Conservation (phyloP, 1,140 invertebrate species). For the Lethrus apterus region DNA sequence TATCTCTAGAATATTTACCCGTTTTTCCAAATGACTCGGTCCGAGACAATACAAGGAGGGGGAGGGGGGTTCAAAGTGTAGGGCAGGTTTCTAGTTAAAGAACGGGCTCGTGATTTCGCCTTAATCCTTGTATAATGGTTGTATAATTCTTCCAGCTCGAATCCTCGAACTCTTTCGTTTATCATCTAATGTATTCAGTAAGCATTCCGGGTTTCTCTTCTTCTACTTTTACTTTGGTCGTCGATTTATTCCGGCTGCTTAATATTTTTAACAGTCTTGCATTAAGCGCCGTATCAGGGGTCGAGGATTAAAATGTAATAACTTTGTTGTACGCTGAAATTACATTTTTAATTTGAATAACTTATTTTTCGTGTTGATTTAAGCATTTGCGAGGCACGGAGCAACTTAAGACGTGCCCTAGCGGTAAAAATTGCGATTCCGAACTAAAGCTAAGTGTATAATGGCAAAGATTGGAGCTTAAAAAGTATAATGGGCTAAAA, state of each 20-base stretch:
- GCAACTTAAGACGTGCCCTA: constrained; percentile 52
- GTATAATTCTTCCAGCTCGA: constrained; percentile 34
- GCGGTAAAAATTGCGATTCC: constrained; percentile 56
- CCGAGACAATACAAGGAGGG: constrained; percentile 37
- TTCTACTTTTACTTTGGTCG: constrained; percentile 3
- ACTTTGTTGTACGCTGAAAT: constrained; percentile 43
- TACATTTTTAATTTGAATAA: constrained; percentile 61
- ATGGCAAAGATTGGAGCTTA: constrained; percentile 57
- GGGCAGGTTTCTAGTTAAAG: background rate
- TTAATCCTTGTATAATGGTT: constrained; percentile 42
- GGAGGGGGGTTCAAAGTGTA: background rate
- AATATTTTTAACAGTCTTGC: constrained; percentile 38
- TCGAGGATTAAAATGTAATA: constrained; percentile 43
- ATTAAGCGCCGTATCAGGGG: constrained; percentile 34
- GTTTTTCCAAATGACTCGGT: constrained; percentile 42
- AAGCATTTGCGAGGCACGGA: constrained; percentile 46
- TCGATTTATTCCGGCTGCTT: constrained; percentile 39
- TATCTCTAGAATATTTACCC: constrained; percentile 39
- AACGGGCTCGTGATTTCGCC: constrained; percentile 38
- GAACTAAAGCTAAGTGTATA: constrained; percentile 56
- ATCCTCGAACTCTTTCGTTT: constrained; percentile 28
- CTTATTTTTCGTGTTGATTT: constrained; percentile 60
- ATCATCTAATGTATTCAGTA: constrained; percentile 32
- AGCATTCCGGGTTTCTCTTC: constrained; percentile 22
- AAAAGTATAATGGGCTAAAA: constrained; percentile 52